phyloP scores from a whole-genome alignment of 2,888 invertebrate genomes.

The Idaea dimidiata region DNA sequence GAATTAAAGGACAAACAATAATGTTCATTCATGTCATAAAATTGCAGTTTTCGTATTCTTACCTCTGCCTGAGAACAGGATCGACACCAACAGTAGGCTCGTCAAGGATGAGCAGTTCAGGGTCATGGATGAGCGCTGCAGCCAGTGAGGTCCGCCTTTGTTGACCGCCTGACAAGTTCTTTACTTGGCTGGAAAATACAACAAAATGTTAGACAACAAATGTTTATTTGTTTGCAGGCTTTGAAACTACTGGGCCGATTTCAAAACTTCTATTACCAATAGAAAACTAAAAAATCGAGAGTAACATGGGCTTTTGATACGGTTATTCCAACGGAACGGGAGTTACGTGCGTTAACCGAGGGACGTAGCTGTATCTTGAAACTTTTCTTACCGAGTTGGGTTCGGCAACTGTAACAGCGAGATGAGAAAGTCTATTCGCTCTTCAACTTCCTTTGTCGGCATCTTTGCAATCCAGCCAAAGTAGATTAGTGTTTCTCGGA shows the following conservation, averaged over 20 bases:
- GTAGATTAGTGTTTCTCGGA: conserved; percentile 90
- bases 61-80: conserved; percentile 91
- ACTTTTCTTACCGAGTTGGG: conserved; percentile 52
- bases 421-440: conserved; percentile 86
- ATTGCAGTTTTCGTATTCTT: conserved; percentile 13
- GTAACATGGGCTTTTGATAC: no score
- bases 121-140: conserved; percentile 92
- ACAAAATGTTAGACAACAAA: not conserved
- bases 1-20: no score
- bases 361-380: no score
- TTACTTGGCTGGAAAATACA: conserved; percentile 80
- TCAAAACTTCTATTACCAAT: no score
- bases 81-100: conserved; percentile 97
- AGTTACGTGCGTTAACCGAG: no score
- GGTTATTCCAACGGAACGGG: no score
- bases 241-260: no score
- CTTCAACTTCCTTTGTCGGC: conserved; percentile 83
- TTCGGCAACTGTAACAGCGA: conserved; percentile 82
- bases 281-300: no score
- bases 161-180: conserved; percentile 93
- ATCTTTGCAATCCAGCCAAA: conserved; percentile 92
- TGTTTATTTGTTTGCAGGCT: no score
- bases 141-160: conserved; percentile 93
- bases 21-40: no score
- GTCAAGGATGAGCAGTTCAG: conserved; percentile 93